Base-by-base conservation (phyloP, 1,140 invertebrate species). In the Oscheius sp. region DNA sequence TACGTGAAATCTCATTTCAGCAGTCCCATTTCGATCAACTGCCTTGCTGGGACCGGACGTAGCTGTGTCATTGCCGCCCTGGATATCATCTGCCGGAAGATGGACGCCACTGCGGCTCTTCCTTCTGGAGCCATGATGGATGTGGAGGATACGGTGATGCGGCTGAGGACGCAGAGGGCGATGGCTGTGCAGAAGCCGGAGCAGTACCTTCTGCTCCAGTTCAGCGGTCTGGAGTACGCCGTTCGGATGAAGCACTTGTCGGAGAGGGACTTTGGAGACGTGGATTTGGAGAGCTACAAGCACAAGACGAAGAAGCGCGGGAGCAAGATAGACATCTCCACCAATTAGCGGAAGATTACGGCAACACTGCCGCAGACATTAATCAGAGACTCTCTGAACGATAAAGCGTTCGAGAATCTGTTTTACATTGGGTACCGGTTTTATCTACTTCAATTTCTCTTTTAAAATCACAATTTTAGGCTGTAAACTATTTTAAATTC, bases 101-200 rank as follows among this genome's bases (percentile, higher is more conserved):
- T 76, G 18, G 65, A 68, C 45, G 59, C 38, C 15, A 71, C 77
- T 31, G 34, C 62, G 55, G 36, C 0, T n/a, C 35, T 52, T n/a
- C 29, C 76, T 3, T 45, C 36, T 26, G 73, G 73, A 23, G 45
- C 75, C 73, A 91, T 90, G 49, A 91, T 93, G 10, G 93, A 98
- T 85, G 91, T 98, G 64, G 89, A 91, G 75, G 91, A 92, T 59
- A 93, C 93, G 0, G 94, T 98, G 2, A 92, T 95, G 84, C 90
- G 90, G 83, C 93, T 99, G 78, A 89, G 95, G 31, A 90, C 91
- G 52, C 95, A 98, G 87, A 89, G 95, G 77, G 95, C 94, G 55
- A 92, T 93, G 87, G 94, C 92, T 85, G 96, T 98, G 85, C 95
- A 99, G 89, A 97, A 96, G 91, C 93, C 94, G 29, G 95, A 98